phyloP scores from a whole-genome alignment of 2,888 invertebrate genomes.

The Venustoraphidia nigricollis region DNA sequence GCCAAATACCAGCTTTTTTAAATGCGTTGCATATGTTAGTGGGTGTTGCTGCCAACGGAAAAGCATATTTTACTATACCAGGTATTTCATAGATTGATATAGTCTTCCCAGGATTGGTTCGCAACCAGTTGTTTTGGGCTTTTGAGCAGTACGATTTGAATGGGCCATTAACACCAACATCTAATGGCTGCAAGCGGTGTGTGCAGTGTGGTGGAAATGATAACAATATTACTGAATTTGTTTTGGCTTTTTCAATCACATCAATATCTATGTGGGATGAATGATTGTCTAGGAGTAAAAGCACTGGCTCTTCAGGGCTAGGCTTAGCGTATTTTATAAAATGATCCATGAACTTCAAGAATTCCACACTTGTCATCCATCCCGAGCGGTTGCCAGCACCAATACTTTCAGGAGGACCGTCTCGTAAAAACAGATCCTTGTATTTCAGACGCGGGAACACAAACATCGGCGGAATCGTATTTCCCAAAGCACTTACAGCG shows the following conservation, averaged over 20 bases:
- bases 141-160: conserved; percentile 12
- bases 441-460: conserved; percentile 17
- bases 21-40: conserved; percentile 10
- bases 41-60: conserved; percentile 12
- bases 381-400: conserved; percentile 18
- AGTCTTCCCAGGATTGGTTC: conserved; percentile 12
- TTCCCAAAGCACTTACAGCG: conserved; percentile 13
- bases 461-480: conserved; percentile 16
- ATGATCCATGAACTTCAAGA: conserved; percentile 17
- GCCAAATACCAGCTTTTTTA: conserved; percentile 14
- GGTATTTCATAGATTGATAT: conserved; percentile 13
- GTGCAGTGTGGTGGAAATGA: conserved; percentile 18
- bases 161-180: conserved; percentile 13
- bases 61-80: conserved; percentile 14
- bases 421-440: conserved; percentile 12
- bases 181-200: conserved; percentile 14
- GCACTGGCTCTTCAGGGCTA: conserved; percentile 13
- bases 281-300: conserved; percentile 19
- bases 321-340: conserved; percentile 15
- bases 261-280: conserved; percentile 17
- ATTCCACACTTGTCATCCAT: conserved; percentile 18
- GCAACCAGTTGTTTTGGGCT: conserved; percentile 10
- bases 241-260: conserved; percentile 14
- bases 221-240: conserved; percentile 14
- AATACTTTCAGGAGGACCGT: conserved; percentile 17